Percentiles rank a stretch among this genome's conserved stretches.
Conservation (phyloP, 1,140 invertebrate species). For the Drosophila tropicalis region DNA sequence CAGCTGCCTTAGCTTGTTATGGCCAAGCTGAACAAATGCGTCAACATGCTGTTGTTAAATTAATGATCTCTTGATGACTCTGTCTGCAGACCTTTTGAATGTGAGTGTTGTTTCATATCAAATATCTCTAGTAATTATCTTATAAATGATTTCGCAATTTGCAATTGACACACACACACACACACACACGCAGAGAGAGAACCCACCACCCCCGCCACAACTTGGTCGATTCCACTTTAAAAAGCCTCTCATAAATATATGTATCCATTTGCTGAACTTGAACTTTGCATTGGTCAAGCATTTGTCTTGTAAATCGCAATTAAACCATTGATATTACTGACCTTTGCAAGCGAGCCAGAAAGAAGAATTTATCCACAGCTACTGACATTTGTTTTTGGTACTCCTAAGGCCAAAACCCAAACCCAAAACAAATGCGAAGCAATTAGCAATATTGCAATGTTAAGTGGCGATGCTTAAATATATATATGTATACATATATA, state of each 20-base stretch:
- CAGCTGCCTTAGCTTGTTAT: slow-evolving; percentile 24
- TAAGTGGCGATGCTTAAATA: slow-evolving; percentile 27
- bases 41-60: slow-evolving; percentile 35
- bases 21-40: slow-evolving; percentile 49
- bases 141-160: slow-evolving; percentile 43
- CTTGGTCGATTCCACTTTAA: slow-evolving; percentile 34
- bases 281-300: slow-evolving; percentile 53
- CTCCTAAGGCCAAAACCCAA: slow-evolving; percentile 29
- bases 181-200: neutral
- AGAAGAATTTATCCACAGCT: slow-evolving; percentile 20
- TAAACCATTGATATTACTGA: slow-evolving; percentile 33
- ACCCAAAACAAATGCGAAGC: slow-evolving; percentile 42
- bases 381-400: slow-evolving; percentile 15
- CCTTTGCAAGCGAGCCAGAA: slow-evolving; percentile 25
- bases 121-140: slow-evolving; percentile 34
- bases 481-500: neutral
- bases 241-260: slow-evolving; percentile 23
- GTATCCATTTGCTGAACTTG: slow-evolving; percentile 46
- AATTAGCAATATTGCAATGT: slow-evolving; percentile 48
- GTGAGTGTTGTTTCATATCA: slow-evolving; percentile 19
- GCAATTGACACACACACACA: slow-evolving; percentile 17
- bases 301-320: slow-evolving; percentile 45
- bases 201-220: neutral
- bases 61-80: slow-evolving; percentile 40
- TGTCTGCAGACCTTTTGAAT: slow-evolving; percentile 6